Percentiles rank a stretch among this genome's conserved stretches.
Conservation (phyloP, 2,113 vertebrate species). For the Motacilla alba region DNA sequence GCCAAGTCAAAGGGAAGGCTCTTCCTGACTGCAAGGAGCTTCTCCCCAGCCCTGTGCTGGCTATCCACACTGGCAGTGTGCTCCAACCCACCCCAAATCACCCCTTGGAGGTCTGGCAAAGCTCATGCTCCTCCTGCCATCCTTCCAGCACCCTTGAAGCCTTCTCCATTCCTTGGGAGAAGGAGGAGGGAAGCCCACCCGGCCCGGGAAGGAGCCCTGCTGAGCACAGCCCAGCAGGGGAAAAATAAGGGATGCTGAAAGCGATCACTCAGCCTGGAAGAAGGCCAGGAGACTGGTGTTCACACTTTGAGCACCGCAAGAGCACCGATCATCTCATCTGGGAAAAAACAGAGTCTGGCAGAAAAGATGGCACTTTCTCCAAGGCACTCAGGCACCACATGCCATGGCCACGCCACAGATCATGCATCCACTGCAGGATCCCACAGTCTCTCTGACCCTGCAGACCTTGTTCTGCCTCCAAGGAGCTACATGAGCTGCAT, state of each 20-base stretch:
- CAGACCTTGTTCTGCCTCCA: background rate
- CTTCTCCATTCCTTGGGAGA: background rate
- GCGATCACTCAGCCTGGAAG: background rate
- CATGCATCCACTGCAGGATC: background rate
- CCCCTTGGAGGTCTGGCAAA: accelerated
- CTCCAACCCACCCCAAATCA: background rate
- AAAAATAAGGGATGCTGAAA: background rate
- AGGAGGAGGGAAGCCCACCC: background rate
- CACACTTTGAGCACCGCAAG: background rate
- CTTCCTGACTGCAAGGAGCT: background rate
- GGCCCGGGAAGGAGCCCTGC: background rate
- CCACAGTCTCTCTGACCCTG: background rate
- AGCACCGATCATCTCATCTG: background rate
- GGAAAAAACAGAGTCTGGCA: background rate
- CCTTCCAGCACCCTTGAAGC: background rate
- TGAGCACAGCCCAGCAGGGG: background rate
- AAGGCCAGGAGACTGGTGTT: slow-evolving; percentile 23
- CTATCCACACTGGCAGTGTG: background rate
- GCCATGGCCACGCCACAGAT: accelerated
- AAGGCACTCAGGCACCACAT: background rate
- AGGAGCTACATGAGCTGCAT: accelerated
- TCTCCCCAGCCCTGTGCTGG: accelerated
- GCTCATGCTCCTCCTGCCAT: background rate
- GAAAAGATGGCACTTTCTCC: background rate
- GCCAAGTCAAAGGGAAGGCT: background rate